phyloP scores from a whole-genome alignment of 2,113 vertebrate genomes.

The Athene noctua region DNA sequence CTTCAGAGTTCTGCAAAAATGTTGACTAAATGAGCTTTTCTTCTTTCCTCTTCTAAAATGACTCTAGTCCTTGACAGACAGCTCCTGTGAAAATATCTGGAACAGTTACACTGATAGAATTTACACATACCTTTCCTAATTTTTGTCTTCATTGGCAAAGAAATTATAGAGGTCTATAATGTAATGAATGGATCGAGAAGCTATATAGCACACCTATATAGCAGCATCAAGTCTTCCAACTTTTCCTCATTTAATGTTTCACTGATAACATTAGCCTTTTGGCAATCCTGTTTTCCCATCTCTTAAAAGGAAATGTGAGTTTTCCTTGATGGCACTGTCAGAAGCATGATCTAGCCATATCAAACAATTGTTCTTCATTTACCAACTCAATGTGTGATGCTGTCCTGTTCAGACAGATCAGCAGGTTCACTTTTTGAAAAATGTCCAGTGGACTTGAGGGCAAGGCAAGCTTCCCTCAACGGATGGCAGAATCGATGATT shows the following conservation, averaged over 20 bases:
- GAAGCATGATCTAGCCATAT: background rate
- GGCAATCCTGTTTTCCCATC: background rate
- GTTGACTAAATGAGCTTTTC: background rate
- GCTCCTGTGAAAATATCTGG: background rate
- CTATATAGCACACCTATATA: background rate
- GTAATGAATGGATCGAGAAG: background rate
- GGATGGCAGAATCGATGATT: background rate
- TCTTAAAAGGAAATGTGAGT: background rate
- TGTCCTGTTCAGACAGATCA: background rate
- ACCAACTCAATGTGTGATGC: rapidly evolving
- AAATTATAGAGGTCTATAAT: background rate
- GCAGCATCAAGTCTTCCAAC: background rate
- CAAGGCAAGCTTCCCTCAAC: background rate
- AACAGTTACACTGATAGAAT: background rate
- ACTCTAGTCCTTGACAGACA: background rate
- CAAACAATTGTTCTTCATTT: background rate
- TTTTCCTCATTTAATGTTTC: background rate
- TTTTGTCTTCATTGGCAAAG: background rate
- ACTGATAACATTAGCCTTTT: background rate
- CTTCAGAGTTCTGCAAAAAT: background rate
- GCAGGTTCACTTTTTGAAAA: background rate
- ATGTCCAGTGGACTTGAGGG: background rate
- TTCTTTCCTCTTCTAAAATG: background rate
- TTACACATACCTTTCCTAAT: background rate
- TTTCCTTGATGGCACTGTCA: background rate